Percentiles rank a stretch among this genome's conserved stretches.
These are phyloP conservation scores for Tragelaphus scriptus DNA, from an alignment of 2,113 vertebrate species.

Conservation along the genomic window DNA sequence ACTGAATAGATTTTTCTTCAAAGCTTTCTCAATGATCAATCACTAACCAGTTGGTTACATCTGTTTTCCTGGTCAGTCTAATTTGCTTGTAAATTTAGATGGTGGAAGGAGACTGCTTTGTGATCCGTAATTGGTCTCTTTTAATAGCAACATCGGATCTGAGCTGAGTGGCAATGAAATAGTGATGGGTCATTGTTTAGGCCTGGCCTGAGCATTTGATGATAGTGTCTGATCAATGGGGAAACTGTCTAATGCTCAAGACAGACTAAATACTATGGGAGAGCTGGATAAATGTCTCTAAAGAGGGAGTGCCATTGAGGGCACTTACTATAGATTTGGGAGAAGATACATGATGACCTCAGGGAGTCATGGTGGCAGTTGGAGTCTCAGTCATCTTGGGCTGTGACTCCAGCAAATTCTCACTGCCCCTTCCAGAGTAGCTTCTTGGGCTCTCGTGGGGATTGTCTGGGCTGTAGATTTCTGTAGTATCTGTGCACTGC, in stretches of 20 bases:
- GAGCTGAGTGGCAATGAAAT: background rate
- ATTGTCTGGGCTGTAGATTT: background rate
- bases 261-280: background rate
- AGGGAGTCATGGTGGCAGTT: background rate
- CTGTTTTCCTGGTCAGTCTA: background rate
- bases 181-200: background rate
- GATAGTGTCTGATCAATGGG: background rate
- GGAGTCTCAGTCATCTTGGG: background rate
- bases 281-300: background rate
- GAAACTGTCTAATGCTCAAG: background rate
- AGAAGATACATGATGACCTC: background rate
- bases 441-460: background rate
- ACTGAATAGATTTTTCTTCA: background rate
- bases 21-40: slow-evolving; percentile 16
- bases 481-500: background rate
- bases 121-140: background rate
- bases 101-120: background rate
- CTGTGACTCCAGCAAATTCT: background rate
- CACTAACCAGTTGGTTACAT: background rate
- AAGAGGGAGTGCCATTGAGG: background rate
- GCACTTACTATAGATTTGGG: background rate
- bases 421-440: background rate
- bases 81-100: background rate
- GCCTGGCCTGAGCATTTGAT: background rate
- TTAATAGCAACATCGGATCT: background rate